Evolutionary conservation across 2,113 vertebrate species (phyloP).

Genomic region (Sebastes schlegelii): DNA sequence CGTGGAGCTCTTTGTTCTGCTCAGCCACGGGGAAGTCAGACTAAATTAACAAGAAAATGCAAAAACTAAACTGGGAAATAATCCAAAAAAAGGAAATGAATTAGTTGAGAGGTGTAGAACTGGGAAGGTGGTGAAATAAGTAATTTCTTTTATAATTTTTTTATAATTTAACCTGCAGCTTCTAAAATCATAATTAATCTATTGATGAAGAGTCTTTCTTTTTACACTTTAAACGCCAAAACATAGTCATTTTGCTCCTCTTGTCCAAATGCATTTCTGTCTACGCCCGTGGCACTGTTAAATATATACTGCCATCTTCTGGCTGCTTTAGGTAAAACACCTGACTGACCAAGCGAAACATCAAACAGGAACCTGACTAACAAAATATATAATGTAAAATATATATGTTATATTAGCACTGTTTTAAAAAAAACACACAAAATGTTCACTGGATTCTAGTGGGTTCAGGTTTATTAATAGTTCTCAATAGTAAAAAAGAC

Average conservation of each 20-base stretch:
- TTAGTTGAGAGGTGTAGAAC: slow-evolving; percentile 21
- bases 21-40: slow-evolving; percentile 40
- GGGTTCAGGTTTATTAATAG: slow-evolving; percentile 69
- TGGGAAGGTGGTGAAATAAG: slow-evolving; percentile 16
- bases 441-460: slow-evolving; percentile 8
- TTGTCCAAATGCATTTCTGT: not conserved
- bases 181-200: slow-evolving; percentile 33
- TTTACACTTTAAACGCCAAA: slow-evolving; percentile 4
- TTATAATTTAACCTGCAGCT: slow-evolving; percentile 40
- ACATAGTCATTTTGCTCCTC: not conserved
- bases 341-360: not conserved
- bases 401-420: not conserved
- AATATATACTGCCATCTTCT: slow-evolving; percentile 66
- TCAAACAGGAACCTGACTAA: not conserved
- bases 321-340: slow-evolving; percentile 28
- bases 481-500: slow-evolving; percentile 53
- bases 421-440: not conserved
- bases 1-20: slow-evolving; percentile 48
- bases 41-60: slow-evolving; percentile 29
- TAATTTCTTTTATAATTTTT: too few relatives aligned
- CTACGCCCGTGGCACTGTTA: not conserved
- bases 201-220: not conserved
- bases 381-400: not conserved
- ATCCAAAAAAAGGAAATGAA: slow-evolving; percentile 12
- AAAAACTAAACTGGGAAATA: slow-evolving; percentile 12